These are phyloP conservation scores for Callitettix versicolor DNA, from an alignment of 1,140 invertebrate genomes.

Conservation along the genomic window DNA sequence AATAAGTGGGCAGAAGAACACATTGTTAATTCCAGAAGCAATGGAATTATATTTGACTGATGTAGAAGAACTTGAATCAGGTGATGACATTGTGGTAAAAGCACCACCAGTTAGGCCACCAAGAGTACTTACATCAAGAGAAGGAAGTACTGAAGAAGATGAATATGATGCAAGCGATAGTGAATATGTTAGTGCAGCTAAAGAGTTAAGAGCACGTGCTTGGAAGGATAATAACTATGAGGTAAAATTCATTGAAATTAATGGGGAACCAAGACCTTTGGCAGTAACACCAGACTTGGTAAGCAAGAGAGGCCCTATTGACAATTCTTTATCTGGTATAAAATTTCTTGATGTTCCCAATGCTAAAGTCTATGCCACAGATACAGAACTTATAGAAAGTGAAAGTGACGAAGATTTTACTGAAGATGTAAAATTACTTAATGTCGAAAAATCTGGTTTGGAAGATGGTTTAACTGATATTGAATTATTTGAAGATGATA, in stretches of 20 bases:
- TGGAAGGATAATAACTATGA: constrained; percentile 16
- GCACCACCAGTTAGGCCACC: not conserved
- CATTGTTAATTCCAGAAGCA: too few species aligned
- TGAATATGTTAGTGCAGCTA: constrained; percentile 15
- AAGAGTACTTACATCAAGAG: not conserved
- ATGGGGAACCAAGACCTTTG: constrained; percentile 16
- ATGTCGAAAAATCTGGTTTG: not conserved
- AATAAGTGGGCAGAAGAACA: too few species aligned
- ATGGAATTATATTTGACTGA: constrained; percentile 10
- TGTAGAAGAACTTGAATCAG: constrained; percentile 21
- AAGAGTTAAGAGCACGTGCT: constrained; percentile 20
- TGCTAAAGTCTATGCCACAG: constrained; percentile 6
- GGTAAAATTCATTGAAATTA: constrained; percentile 17
- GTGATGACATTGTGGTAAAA: constrained; percentile 1
- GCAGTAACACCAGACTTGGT: constrained; percentile 13
- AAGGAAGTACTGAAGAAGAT: constrained; percentile 20
- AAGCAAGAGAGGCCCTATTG: not conserved
- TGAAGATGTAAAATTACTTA: not conserved
- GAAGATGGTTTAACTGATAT: constrained; percentile 15
- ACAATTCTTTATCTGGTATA: not conserved
- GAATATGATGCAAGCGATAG: constrained; percentile 20
- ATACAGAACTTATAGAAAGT: constrained; percentile 13
- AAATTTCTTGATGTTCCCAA: not conserved
- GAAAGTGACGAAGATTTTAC: constrained; percentile 4
- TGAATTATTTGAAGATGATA: constrained; percentile 15